A percentile compares a stretch with the other conserved stretches of the same genome.
Conservation (phyloP, 2,888 invertebrate genomes). For the Iphiclides podalirius region DNA sequence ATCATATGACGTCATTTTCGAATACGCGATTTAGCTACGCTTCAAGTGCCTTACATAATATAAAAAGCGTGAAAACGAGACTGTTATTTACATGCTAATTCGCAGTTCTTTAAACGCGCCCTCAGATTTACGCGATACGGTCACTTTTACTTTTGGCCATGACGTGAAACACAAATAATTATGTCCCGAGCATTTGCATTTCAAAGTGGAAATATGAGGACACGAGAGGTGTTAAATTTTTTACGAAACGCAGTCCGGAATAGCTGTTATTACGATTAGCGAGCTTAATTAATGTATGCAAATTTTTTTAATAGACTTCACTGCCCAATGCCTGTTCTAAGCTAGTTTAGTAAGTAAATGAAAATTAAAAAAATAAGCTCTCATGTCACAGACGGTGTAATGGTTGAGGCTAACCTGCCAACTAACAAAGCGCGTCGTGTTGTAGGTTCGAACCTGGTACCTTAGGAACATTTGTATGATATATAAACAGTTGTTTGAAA, state of each 20-base stretch:
- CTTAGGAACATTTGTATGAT: too few relatives aligned
- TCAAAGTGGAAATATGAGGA: conserved; percentile 13
- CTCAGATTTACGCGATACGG: conserved; percentile 2
- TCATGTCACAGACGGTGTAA: too few relatives aligned
- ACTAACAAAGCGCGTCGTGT: too few relatives aligned
- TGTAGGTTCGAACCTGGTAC: too few relatives aligned
- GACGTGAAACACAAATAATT: conserved; percentile 12
- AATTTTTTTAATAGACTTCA: conserved; percentile 4
- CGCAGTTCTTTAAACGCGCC: background rate
- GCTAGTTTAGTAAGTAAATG: too few relatives aligned
- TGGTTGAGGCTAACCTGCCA: too few relatives aligned
- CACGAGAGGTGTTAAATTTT: background rate
- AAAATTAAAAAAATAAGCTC: too few relatives aligned
- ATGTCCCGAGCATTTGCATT: conserved; percentile 16
- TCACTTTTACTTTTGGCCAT: conserved; percentile 16
- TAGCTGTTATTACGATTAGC: conserved; percentile 10
- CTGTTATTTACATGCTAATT: conserved; percentile 20
- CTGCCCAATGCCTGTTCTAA: too few relatives aligned
- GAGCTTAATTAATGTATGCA: conserved; percentile 8
- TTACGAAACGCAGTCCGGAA: background rate
- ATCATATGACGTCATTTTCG: too few relatives aligned
- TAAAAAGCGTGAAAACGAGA: conserved; percentile 6
- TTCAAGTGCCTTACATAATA: conserved; percentile 2
- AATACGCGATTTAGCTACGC: too few relatives aligned
- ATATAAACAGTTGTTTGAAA: too few relatives aligned